Evolutionary conservation across 92 coral and sea anemone genomes (phyloP), one percentile per base, ranked within the genome.

Genomic region (Metridium senile): DNA sequence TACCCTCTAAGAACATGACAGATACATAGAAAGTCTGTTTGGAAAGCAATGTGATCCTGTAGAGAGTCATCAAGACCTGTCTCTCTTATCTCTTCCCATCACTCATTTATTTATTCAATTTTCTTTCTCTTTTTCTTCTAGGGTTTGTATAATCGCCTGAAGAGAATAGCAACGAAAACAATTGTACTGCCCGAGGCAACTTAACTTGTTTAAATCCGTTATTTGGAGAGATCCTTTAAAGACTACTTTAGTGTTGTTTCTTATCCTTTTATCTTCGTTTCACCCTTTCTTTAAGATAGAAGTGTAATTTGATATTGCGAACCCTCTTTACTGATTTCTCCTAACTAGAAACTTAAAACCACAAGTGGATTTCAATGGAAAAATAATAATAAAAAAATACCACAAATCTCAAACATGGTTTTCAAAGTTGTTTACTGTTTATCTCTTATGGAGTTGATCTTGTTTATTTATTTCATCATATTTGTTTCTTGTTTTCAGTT

Each of bases 281-380:
- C 47, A 23, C 47, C 53, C 64, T 32, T 57, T 33, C 57, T 28
- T 31, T 26, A 18, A 51, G 76, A 62, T 57, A 57, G 33, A 22
- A 57, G 56, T 73, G 51, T 30, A 61, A 57, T 35, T 33, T 22
- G 47, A 73, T 26, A 16, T 33, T 57, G 78, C 11, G 67, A 33
- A 57, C 67, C 29, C 49, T 73, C 30, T 73, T 73, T 57, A 51
- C 54, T 73, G 56, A 58, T 73, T 47, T 73, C 68, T 35, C 53
- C 65, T 73, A 57, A 57, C 26, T 53, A 71, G 34, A 71, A 70
- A 54, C 76, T 34, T n/a, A 73, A 57, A 73, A 73, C 78, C 78
- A 58, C 78, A 73, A 73, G 32, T 62, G 56, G 33, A 58, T 45
- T 62, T 33, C 64, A 45, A 73, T 57, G 32, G 68, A 47, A 73